Base-by-base conservation (phyloP, 2,888 invertebrate species). In the Neoitamus cyanurus region DNA sequence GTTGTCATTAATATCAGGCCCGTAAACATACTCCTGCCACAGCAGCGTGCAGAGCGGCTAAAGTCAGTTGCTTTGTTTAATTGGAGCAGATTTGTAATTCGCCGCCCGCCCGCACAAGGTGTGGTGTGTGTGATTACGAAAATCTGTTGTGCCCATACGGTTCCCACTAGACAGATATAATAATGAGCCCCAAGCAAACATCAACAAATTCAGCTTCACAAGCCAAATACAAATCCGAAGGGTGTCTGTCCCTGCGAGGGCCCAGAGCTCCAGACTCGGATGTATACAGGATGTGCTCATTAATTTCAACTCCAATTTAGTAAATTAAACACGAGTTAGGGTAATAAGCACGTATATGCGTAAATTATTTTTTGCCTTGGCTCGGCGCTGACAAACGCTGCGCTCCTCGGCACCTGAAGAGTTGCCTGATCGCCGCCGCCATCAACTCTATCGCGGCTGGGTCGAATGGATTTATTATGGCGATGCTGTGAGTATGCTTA, bases 301-400 rank as follows among this genome's bases (percentile, higher is more conserved):
- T 86, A 86, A 86, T 85, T 85, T 84, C 85, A 85, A 85, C 85
- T 86, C 83, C 72, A 86, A 86, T 85, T 85, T 85, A 86, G 83
- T 85, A 86, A 84, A 86, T 86, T 85, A 85, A 85, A 85, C 85
- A 86, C 80, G 75, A 82, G 85, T 75, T 83, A 82, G 46, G 68
- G 85, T 82, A 80, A 84, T 82, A 73, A 84, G 83, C 85, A 83
- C 70, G 84, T 86, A 86, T 84, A 84, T 84, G 84, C 84, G 84
- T 84, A 84, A 84, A 75, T 70, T 68, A 82, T 80, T 77, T 77
- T 77, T 77, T 77, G n/a, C 42, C 28, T 30, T 25, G n/a, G 46
- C 25, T 28, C 46, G 30, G n/a, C 77, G 46, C 9, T 46, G 77
- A 77, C 77, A 31, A 31, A 77, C 15, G 25, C 58, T 15, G 1